Evolutionary conservation across 2,797 vertebrate species (phyloP), one percentile per base, ranked within the genome.

Genomic region (Dendrocincla fuliginosa): DNA sequence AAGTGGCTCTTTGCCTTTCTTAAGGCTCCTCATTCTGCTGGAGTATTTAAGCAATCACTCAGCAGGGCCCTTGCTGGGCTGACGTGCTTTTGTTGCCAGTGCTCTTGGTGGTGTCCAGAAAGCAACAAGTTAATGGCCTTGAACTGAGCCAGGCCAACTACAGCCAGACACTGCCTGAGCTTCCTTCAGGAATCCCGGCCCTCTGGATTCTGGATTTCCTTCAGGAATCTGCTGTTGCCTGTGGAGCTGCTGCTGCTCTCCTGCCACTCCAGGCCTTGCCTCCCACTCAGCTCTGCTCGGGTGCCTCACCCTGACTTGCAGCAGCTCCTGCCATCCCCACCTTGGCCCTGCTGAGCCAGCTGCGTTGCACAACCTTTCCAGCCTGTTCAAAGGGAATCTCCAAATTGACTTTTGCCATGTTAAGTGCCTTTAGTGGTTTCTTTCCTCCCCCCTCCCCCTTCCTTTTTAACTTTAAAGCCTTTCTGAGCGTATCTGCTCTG

Each of bases 91-190:
- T 85, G 78, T 87, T 94, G 89, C 64, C 42, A 68, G 81, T 59
- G 25, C 28, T 87, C 39, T 60, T 56, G 27, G 28, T 91, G 85
- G n/a, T 84, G 84, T 37, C 93, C 87, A 85, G 89, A 96, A 59
- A 91, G 81, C 89, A 89, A 19, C n/a, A 95, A 93, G 93, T 94
- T 92, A 94, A 89, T 92, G 89, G 89, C 65, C 60, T 84, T 81
- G 75, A 55, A 41, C 5, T 67, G 57, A 94, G 83, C 59, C 55
- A 35, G 83, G 74, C 69, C n/a, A 89, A 61, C 83, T 90, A 33
- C 84, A 76, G 89, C 13, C 49, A 49, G 67, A 86, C 44, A 17
- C 49, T 42, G 53, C 28, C 82, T 55, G 87, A 86, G 63, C 57
- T 87, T 50, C 77, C 44, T 55, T 37, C 42, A 10, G 84, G 78